Evolutionary conservation across 1,140 invertebrate species (phyloP), one percentile per base, ranked within the genome.

Genomic region (Drosophila cardini): DNA sequence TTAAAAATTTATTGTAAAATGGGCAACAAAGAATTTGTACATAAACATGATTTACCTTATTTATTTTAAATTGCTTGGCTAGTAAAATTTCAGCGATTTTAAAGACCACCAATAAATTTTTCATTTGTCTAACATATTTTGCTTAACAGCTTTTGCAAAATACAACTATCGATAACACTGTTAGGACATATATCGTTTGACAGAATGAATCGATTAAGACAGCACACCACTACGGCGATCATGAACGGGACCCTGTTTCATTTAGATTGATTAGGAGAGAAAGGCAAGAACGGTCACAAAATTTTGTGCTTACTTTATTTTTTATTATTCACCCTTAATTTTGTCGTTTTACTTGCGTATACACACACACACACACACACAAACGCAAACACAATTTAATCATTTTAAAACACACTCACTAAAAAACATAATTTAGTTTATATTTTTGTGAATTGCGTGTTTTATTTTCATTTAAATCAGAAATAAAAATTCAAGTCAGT

Each of bases 201-300:
- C 11, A 10, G 2, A 40, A 40, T 5, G 0, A 13, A 11, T 40
- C 10, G n/a, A 38, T 11, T 38, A 0, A 11, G 36, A 2, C 4
- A 40, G 21, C 21, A 3, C 46, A 50, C 67, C 34, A 43, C 52
- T 52, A 67, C 43, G 13, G 5, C 7, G 32, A 38, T 55, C 52
- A 55, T 38, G 18, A 10, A 18, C 13, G 16, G 36, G 40, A 30
- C 26, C n/a, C 38, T 52, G 16, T 52, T 58, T 38, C n/a, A 30
- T 13, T 43, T 21, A 73, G 61, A 73, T 46, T 55, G 71, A 13
- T 40, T 58, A 60, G 65, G 38, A 69, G 64, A 45, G 34, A 55
- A 55, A 73, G 71, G 71, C 71, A 73, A 69, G 71, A 61, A 53
- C 56, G 32, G 64, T 56, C 50, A 26, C 52, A 16, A 34, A 40